Conservation (phyloP, 2,888 invertebrate species). For the Ophion costatus region DNA sequence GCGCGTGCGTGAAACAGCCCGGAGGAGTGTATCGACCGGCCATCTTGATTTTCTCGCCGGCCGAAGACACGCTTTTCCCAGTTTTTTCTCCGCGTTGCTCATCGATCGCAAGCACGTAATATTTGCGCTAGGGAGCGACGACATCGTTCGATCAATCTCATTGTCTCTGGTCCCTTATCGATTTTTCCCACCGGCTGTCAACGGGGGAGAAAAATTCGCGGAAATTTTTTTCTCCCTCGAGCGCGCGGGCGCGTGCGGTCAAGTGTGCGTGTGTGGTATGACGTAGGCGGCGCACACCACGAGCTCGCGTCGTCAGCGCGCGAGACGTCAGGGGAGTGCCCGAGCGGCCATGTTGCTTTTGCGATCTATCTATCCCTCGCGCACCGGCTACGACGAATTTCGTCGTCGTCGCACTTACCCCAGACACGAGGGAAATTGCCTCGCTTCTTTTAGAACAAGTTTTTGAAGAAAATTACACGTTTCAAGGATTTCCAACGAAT, state of each 20-base stretch:
- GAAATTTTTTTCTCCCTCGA: background rate
- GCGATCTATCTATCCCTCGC: conserved; percentile 43
- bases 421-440: background rate
- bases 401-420: conserved; percentile 19
- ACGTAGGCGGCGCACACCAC: conserved; percentile 55
- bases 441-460: background rate
- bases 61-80: conserved; percentile 68
- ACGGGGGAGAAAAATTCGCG: conserved; percentile 12
- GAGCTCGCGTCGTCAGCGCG: conserved; percentile 62
- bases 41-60: conserved; percentile 78
- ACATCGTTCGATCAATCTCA: background rate
- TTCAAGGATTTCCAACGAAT: background rate
- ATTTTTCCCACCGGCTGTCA: conserved; percentile 29
- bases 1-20: conserved; percentile 60
- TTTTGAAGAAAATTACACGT: background rate
- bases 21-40: conserved; percentile 76
- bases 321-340: conserved; percentile 68
- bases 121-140: background rate
- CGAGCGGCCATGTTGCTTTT: conserved; percentile 68
- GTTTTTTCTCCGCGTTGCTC: conserved; percentile 35
- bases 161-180: background rate
- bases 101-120: conserved; percentile 5
- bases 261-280: conserved; percentile 37
- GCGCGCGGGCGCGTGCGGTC: conserved; percentile 4
- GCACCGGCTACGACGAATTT: conserved; percentile 66